phyloP scores from a whole-genome alignment of 2,888 invertebrate species.

The Leptopilina drosophilae region DNA sequence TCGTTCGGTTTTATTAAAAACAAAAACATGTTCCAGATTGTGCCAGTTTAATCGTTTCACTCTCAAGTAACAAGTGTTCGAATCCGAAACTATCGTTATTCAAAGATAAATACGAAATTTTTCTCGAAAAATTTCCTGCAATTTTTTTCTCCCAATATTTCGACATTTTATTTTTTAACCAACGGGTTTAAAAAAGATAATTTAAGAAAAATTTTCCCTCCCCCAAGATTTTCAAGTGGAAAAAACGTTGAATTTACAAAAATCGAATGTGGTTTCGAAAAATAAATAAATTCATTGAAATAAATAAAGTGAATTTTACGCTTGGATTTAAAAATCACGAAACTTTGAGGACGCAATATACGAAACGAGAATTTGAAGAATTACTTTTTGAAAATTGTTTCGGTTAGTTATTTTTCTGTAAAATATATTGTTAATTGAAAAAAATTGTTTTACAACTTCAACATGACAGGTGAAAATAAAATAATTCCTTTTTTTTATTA shows the following conservation, averaged over 20 bases:
- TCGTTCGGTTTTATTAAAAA: conserved; percentile 11
- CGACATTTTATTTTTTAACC: no score
- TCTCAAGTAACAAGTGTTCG: background rate
- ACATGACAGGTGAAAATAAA: background rate
- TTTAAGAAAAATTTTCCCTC: background rate
- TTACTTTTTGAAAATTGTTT: conserved; percentile 65
- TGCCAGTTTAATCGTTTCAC: conserved; percentile 24
- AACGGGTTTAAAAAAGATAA: background rate
- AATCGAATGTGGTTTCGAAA: conserved; percentile 30
- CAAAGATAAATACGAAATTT: background rate
- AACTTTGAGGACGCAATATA: conserved; percentile 33
- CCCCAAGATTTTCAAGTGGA: background rate
- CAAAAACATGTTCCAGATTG: background rate
- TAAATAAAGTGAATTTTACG: background rate
- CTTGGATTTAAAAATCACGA: background rate
- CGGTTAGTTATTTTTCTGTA: conserved; percentile 58
- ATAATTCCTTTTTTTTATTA: background rate
- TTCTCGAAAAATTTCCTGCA: background rate
- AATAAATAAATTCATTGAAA: conserved; percentile 1
- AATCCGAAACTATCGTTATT: background rate
- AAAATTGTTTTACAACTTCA: background rate
- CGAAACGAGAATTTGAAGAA: conserved; percentile 56
- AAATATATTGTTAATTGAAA: background rate
- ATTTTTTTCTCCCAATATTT: no score
- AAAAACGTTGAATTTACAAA: background rate